Percentiles rank a stretch among this genome's conserved stretches.
Conservation (phyloP, 2,113 vertebrate genomes). For the Cygnus atratus region DNA sequence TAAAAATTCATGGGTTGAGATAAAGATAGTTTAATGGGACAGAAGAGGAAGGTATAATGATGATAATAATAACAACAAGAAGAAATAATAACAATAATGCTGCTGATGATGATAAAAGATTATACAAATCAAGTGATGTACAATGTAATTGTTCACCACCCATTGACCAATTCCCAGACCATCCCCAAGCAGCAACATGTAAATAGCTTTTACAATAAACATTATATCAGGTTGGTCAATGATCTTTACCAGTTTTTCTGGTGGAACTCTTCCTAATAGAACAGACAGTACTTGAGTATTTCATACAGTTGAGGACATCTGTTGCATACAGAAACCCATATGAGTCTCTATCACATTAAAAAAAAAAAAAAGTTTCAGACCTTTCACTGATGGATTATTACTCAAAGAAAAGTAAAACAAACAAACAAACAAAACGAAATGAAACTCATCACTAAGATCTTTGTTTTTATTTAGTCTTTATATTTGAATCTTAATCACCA, state of each 20-base stretch:
- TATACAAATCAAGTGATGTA: too few relatives aligned
- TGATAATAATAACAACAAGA: too few relatives aligned
- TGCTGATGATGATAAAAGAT: too few relatives aligned
- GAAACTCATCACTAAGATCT: background rate
- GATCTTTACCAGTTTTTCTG: slow-evolving; percentile 50
- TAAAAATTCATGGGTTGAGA: too few relatives aligned
- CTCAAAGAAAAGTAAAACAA: background rate
- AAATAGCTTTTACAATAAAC: background rate
- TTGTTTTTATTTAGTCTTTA: background rate
- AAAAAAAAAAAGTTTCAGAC: slow-evolving; percentile 17
- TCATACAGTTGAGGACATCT: slow-evolving; percentile 35
- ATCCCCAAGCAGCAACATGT: background rate
- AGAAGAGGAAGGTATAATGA: too few relatives aligned
- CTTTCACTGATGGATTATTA: background rate
- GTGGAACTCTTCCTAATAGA: slow-evolving; percentile 55
- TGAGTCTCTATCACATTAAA: slow-evolving; percentile 58
- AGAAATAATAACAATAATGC: too few relatives aligned
- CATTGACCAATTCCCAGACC: too few relatives aligned
- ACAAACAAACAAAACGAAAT: background rate
- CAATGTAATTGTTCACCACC: too few relatives aligned
- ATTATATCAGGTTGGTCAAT: background rate
- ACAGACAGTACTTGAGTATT: slow-evolving; percentile 58
- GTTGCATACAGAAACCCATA: slow-evolving; percentile 69
- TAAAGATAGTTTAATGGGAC: too few relatives aligned
- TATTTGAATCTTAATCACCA: background rate